Percentiles rank a stretch among this genome's conserved stretches.
Evolutionary conservation across 2,113 vertebrate genomes (phyloP).

Genomic region (Chinchilla lanigera): DNA sequence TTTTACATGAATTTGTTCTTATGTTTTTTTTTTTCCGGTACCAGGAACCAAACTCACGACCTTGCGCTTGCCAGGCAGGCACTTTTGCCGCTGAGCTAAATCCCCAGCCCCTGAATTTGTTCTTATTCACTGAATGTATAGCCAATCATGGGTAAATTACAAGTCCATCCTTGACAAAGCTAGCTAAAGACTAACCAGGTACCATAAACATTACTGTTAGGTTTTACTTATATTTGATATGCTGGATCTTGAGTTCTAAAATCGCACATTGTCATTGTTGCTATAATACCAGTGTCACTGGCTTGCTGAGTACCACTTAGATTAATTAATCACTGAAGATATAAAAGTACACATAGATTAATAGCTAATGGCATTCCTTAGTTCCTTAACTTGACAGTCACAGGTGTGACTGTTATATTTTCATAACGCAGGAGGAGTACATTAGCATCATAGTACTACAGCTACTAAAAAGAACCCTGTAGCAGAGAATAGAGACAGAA

Average conservation of each 20-base stretch:
- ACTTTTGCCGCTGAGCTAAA: no score
- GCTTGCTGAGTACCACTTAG: not conserved
- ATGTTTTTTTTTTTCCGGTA: no score
- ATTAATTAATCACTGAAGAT: not conserved
- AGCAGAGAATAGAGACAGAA: not conserved
- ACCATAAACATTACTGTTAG: not conserved
- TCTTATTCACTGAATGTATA: not conserved
- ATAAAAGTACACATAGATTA: not conserved
- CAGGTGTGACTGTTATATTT: not conserved
- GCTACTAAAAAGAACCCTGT: not conserved
- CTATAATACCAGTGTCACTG: not conserved
- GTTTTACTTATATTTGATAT: not conserved
- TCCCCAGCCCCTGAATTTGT: no score
- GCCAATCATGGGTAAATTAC: not conserved
- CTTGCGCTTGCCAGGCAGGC: no score
- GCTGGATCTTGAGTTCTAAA: not conserved
- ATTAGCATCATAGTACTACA: not conserved
- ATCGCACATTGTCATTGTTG: not conserved
- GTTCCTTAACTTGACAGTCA: not conserved
- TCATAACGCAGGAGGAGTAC: not conserved
- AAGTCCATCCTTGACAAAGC: not conserved
- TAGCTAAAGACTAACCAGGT: not conserved
- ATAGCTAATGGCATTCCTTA: not conserved
- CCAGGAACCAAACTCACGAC: no score
- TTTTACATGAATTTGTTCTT: not conserved